Base-by-base conservation (phyloP, 2,113 vertebrate species). In the Phoxinus phoxinus region DNA sequence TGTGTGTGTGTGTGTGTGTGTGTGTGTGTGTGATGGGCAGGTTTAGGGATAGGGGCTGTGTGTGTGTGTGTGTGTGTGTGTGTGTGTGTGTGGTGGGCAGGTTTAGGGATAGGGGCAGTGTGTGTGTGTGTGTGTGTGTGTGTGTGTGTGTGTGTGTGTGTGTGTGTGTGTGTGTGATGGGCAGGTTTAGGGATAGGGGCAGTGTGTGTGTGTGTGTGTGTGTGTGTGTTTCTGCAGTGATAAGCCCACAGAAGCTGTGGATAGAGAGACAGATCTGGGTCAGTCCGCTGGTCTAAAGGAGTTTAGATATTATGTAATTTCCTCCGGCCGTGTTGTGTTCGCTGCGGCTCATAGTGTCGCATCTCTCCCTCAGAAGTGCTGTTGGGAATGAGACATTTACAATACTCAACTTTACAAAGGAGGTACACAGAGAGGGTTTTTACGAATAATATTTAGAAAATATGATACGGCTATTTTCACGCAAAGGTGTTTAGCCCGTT, bases 261-360 rank as follows among this genome's bases (percentile, higher is more conserved):
- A 79, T 53, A 59, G 53, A 73, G 13, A 73, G 46, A 71, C 32
- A 37, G 89, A 93, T 91, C 86, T 94, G 93, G 93, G 92, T 94
- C 93, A 90, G 92, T 90, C 89, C 89, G 81, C 89, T 87, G 85
- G 89, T 89, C 86, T 84, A 74, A 84, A 4, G 58, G 23, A 44
- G n/a, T 76, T 76, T 76, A 30, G 23, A 69, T 80, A 65, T 81
- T 9, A 81, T 48, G 19, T 69, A 81, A 81, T 84, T 71, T 84
- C 74, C 69, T 75, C 21, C n/a, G 35, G 58, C 53, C 61, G 25
- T 48, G 25, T 75, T 78, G 25, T 19, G 77, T 80, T 80, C 5
- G 56, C 37, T 80, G 27, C 74, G 30, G 69, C 17, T 46, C n/a
- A 67, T 46, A 25, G 58, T 63, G 37, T 80, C 23, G 21, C 13